Evolutionary conservation across 1,140 invertebrate genomes (phyloP).

Genomic region (Apis laboriosa): DNA sequence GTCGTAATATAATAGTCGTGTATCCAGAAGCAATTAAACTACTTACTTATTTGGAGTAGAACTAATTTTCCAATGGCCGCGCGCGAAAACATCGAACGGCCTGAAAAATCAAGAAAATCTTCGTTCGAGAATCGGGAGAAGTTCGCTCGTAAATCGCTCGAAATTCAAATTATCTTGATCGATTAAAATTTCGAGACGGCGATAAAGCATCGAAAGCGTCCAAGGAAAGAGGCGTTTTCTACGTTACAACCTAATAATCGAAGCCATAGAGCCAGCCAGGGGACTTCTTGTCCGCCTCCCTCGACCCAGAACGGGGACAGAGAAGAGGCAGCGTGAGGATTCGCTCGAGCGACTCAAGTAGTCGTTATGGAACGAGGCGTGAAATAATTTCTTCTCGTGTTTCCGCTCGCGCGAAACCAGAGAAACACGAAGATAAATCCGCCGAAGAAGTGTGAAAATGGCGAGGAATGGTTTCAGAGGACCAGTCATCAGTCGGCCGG

Average conservation of each 20-base stretch:
- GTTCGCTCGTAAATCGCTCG: not conserved
- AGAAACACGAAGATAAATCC: slow-evolving; percentile 39
- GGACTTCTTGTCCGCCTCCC: not conserved
- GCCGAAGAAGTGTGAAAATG: slow-evolving; percentile 18
- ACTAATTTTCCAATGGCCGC: not conserved
- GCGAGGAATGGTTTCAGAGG: not conserved
- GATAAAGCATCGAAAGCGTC: too few relatives aligned
- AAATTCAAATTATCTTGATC: not conserved
- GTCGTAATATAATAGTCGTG: not conserved
- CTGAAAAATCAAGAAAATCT: not conserved
- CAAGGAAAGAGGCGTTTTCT: not conserved
- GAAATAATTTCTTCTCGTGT: slow-evolving; percentile 41
- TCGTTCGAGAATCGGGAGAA: not conserved
- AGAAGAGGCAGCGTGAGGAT: slow-evolving; percentile 11
- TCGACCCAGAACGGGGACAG: slow-evolving; percentile 23
- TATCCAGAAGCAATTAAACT: not conserved
- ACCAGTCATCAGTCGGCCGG: not conserved
- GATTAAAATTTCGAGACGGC: not conserved
- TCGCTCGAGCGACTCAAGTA: slow-evolving; percentile 12
- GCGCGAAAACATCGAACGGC: not conserved
- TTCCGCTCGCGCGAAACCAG: slow-evolving; percentile 4
- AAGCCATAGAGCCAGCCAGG: not conserved
- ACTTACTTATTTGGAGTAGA: not conserved
- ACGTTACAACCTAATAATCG: slow-evolving; percentile 20
- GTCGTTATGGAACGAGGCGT: slow-evolving; percentile 52